A percentile compares a stretch with the other conserved stretches of the same genome.
Evolutionary conservation across 2,113 vertebrate genomes (phyloP).

Genomic region (Pteruthius melanotis): DNA sequence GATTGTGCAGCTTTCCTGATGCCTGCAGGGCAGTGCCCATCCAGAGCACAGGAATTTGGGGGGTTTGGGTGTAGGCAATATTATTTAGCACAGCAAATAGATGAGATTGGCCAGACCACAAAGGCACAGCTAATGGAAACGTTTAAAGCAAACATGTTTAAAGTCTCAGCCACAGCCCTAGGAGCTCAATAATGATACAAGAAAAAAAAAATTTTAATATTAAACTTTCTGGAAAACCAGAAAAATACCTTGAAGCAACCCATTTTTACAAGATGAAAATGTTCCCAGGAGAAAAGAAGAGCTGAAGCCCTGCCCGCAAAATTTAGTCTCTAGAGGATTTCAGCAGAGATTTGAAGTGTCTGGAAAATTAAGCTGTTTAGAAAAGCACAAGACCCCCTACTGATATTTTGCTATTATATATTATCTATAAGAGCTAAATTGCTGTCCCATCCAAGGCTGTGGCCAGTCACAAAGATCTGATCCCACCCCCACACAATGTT

Average conservation of each 20-base stretch:
- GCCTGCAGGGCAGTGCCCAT: neutral
- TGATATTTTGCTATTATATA: neutral
- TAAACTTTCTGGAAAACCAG: neutral
- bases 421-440: neutral
- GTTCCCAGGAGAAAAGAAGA: neutral
- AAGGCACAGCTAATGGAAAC: neutral
- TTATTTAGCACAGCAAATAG: neutral
- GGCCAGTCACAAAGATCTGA: neutral
- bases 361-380: neutral
- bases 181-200: neutral
- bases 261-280: neutral
- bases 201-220: neutral
- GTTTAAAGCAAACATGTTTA: neutral
- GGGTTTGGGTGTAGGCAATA: fast-evolving
- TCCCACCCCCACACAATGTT: neutral
- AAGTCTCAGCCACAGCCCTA: neutral
- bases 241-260: neutral
- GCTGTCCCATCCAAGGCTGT: neutral
- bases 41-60: neutral
- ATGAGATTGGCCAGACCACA: neutral
- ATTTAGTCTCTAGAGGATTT: neutral
- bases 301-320: neutral
- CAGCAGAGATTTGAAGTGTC: neutral
- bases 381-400: neutral
- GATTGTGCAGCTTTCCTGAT: neutral